Conservation (phyloP, 2,888 invertebrate genomes). For the Drosophila pseudotalamancana region DNA sequence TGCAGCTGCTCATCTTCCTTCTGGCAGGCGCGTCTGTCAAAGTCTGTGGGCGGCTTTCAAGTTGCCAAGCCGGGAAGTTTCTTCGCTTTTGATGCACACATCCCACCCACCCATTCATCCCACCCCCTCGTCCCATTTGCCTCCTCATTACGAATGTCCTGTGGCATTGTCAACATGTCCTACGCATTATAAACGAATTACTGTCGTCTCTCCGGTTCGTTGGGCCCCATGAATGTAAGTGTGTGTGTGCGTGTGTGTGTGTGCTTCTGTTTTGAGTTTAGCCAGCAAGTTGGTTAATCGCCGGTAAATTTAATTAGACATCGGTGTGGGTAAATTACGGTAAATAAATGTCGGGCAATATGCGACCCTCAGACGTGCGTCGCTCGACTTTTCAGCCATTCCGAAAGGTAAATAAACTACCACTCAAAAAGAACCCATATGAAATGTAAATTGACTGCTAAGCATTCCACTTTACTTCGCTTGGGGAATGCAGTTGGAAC, state of each 20-base stretch:
- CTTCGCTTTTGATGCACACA: conserved; percentile 71
- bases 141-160: conserved; percentile 78
- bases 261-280: conserved; percentile 66
- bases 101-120: not conserved
- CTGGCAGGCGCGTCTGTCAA: conserved; percentile 68
- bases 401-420: conserved; percentile 41
- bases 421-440: conserved; percentile 24
- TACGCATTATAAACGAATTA: conserved; percentile 83
- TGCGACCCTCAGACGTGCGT: conserved; percentile 20
- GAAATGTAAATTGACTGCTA: conserved; percentile 44
- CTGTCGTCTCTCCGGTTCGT: conserved; percentile 61
- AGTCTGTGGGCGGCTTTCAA: conserved; percentile 72
- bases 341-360: conserved; percentile 75
- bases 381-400: conserved; percentile 37
- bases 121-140: conserved; percentile 30
- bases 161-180: conserved; percentile 83
- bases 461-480: too few relatives aligned
- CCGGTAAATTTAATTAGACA: conserved; percentile 80
- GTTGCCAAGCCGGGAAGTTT: conserved; percentile 70
- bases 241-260: conserved; percentile 9
- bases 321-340: conserved; percentile 73
- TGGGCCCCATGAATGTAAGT: conserved; percentile 7
- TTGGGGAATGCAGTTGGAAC: too few relatives aligned
- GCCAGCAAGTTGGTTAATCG: conserved; percentile 78
- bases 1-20: conserved; percentile 30